Conservation (phyloP, 2,888 invertebrate species). For the Epirrhoe alternata region DNA sequence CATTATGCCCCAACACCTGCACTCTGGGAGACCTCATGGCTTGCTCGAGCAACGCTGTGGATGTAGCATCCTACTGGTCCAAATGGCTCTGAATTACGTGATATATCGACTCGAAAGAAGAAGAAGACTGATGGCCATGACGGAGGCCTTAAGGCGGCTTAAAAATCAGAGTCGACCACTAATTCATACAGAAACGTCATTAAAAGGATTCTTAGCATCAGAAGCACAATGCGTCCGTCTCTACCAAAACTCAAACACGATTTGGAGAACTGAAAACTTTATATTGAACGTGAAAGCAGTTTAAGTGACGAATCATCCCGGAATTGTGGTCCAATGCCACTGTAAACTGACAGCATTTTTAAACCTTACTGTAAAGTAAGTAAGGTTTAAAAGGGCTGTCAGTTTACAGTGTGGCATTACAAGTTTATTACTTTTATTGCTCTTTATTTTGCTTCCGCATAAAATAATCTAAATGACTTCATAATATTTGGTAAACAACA, state of each 20-base stretch:
- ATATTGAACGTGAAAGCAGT: slow-evolving; percentile 32
- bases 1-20: too few species aligned
- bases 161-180: too few species aligned
- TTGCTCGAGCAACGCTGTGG: too few species aligned
- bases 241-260: slow-evolving; percentile 10
- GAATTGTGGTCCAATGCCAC: slow-evolving; percentile 36
- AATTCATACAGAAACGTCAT: too few species aligned
- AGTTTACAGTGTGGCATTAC: slow-evolving; percentile 15
- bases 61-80: too few species aligned
- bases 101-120: too few species aligned
- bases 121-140: too few species aligned
- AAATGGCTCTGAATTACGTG: too few species aligned
- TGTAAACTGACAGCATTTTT: slow-evolving; percentile 10
- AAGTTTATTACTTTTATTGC: slow-evolving; percentile 23
- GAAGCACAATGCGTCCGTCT: background rate
- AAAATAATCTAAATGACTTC: slow-evolving; percentile 33
- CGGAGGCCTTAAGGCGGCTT: too few species aligned
- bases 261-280: slow-evolving; percentile 15
- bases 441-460: slow-evolving; percentile 18
- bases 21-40: too few species aligned
- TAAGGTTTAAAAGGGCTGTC: too few species aligned
- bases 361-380: too few species aligned
- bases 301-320: slow-evolving; percentile 40
- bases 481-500: slow-evolving; percentile 18
- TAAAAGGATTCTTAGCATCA: background rate